phyloP scores from a whole-genome alignment of 2,888 invertebrate genomes.

The Lapara coniferarum region DNA sequence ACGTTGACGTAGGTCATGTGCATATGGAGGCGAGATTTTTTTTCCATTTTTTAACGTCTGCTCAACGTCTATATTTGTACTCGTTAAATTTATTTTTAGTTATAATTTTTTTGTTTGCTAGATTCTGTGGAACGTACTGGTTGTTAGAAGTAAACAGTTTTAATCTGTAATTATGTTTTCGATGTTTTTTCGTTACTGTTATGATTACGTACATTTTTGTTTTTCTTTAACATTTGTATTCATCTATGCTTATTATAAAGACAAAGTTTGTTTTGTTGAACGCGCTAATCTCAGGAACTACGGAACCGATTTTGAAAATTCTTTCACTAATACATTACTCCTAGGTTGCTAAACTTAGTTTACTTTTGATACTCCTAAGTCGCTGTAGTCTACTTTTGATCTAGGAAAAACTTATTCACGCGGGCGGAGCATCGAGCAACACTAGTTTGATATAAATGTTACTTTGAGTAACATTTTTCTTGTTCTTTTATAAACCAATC shows the following conservation, averaged over 20 bases:
- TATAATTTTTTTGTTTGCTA: neutral
- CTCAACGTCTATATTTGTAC: conserved; percentile 36
- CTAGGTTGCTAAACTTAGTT: too few relatives aligned
- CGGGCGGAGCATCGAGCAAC: too few relatives aligned
- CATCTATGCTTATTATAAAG: neutral
- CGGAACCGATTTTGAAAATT: too few relatives aligned
- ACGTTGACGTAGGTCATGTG: conserved; percentile 70
- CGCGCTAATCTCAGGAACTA: too few relatives aligned
- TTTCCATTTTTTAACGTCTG: conserved; percentile 35
- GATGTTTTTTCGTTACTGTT: too few relatives aligned
- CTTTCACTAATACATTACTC: too few relatives aligned
- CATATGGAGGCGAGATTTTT: conserved; percentile 60
- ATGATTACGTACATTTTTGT: neutral
- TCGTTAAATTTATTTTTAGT: conserved; percentile 35
- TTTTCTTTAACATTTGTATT: neutral
- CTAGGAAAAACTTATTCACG: too few relatives aligned
- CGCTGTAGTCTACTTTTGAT: too few relatives aligned
- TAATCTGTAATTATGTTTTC: neutral
- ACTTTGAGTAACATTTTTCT: neutral
- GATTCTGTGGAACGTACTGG: neutral
- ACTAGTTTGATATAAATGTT: neutral
- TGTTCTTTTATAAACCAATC: neutral
- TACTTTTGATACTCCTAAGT: too few relatives aligned
- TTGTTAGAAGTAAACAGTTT: neutral
- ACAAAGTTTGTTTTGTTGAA: neutral